Evolutionary conservation across 2,113 vertebrate genomes (phyloP), one percentile per base, ranked within the genome.

Genomic region (Oophaga pumilio): DNA sequence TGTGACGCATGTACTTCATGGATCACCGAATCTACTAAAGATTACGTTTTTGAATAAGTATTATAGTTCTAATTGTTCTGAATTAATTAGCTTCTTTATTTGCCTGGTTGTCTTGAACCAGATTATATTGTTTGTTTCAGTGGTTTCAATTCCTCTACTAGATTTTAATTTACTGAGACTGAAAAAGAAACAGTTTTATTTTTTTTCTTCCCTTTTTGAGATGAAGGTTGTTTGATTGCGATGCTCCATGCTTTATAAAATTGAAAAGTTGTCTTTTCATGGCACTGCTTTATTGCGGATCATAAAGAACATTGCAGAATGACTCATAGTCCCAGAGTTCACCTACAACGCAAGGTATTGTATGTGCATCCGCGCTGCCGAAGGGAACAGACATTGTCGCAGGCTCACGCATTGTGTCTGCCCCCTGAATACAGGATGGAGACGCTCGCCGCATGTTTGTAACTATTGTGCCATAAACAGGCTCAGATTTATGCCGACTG

Each of bases 61-160:
- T 24, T 68, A 15, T 82, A 49, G 60, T 82, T 64, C 68, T 50
- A 82, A 82, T 68, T 4, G 68, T 82, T 82, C 60, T 68, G 60
- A 66, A 50, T 82, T 64, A 82, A 82, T 82, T 60, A 68, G 62
- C 60, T 82, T 82, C 12, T 68, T 26, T 73, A 56, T 71, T 84
- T 84, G 66, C 82, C 6, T 24, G 17, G 66, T 84, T 84, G 66
- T 66, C 6, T 24, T 26, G 66, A 28, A 56, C 15, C 82, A 71
- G 49, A 28, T 66, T 66, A 68, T n/a, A 68, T 24, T 56, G 64
- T 71, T 53, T 84, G 66, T 64, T 43, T 81, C 22, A 20, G 22
- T 43, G 26, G 18, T 66, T 52, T 24, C 33, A 50, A 43, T 17
- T 22, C 60, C 2, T 20, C 22, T 13, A 56, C 57, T 33, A 13